phyloP scores from a whole-genome alignment of 2,888 invertebrate species.

The Trissolcus japonicus region DNA sequence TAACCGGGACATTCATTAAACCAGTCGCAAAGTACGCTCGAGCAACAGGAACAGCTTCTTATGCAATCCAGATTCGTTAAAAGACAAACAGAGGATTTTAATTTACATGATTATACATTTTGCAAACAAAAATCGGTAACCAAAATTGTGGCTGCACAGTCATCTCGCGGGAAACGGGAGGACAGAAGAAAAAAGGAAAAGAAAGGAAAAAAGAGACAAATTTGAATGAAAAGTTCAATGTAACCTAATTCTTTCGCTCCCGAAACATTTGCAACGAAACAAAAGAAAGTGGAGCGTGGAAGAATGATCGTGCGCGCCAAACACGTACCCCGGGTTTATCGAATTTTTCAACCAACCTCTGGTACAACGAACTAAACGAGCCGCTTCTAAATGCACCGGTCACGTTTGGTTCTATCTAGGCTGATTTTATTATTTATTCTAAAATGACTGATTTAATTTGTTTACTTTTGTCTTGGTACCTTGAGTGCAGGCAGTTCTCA shows the following conservation, averaged over 20 bases:
- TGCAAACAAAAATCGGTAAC: no score
- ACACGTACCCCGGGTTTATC: slow-evolving; percentile 44
- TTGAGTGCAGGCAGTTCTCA: slow-evolving; percentile 12
- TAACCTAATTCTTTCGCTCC: background rate
- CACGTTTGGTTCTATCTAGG: slow-evolving; percentile 50
- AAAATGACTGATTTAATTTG: slow-evolving; percentile 37
- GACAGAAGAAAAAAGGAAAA: no score
- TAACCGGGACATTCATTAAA: no score
- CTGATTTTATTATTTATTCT: slow-evolving; percentile 32
- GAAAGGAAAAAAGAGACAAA: no score
- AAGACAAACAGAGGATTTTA: no score
- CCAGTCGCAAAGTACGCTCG: no score
- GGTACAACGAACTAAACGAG: slow-evolving; percentile 46
- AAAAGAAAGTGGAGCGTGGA: slow-evolving; percentile 31
- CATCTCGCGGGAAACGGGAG: no score
- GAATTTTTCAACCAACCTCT: slow-evolving; percentile 41
- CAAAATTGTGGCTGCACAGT: no score
- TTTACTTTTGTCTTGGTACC: slow-evolving; percentile 2
- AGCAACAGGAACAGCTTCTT: no score
- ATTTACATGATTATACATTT: no score
- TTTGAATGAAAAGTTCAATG: no score
- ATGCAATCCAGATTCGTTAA: no score
- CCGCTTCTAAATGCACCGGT: slow-evolving; percentile 43
- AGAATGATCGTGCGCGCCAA: slow-evolving; percentile 46
- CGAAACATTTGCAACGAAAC: slow-evolving; percentile 16